These are phyloP conservation scores for Paedocypris sp. DNA, from an alignment of 2,113 vertebrate genomes.

Conservation along the genomic window DNA sequence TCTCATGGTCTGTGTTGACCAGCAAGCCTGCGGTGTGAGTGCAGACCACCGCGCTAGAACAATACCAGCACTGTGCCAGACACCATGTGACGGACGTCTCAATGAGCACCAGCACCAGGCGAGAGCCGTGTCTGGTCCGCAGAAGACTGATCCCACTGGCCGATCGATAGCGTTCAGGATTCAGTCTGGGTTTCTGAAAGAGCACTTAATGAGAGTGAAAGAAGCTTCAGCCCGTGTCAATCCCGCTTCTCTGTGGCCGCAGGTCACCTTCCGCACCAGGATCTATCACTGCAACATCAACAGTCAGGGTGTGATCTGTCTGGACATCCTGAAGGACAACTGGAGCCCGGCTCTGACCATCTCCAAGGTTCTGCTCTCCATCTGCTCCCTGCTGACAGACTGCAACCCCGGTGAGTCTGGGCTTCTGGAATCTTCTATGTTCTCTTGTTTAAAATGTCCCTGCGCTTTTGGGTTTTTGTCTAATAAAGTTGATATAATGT, in stretches of 20 bases:
- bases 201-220: constrained; percentile 14
- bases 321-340: constrained; percentile 90
- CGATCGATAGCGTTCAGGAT: constrained; percentile 16
- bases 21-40: neutral
- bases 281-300: constrained; percentile 94
- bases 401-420: constrained; percentile 87
- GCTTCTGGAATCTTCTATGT: no score
- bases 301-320: constrained; percentile 89
- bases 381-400: constrained; percentile 88
- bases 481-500: no score
- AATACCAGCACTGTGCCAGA: constrained; percentile 7
- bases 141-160: no score
- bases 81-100: constrained; percentile 1
- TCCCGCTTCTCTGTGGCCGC: constrained; percentile 6
- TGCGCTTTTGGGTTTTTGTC: no score
- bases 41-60: neutral
- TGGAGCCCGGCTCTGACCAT: constrained; percentile 89
- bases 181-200: neutral
- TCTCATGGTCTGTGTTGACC: neutral
- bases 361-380: constrained; percentile 87
- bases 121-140: no score
- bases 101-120: constrained; percentile 1
- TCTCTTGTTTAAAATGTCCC: no score
- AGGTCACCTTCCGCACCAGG: constrained; percentile 86
- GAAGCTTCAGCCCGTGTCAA: no score